These are phyloP conservation scores for Mustela nigripes DNA, from an alignment of 2,113 vertebrate genomes.

Conservation along the genomic window DNA sequence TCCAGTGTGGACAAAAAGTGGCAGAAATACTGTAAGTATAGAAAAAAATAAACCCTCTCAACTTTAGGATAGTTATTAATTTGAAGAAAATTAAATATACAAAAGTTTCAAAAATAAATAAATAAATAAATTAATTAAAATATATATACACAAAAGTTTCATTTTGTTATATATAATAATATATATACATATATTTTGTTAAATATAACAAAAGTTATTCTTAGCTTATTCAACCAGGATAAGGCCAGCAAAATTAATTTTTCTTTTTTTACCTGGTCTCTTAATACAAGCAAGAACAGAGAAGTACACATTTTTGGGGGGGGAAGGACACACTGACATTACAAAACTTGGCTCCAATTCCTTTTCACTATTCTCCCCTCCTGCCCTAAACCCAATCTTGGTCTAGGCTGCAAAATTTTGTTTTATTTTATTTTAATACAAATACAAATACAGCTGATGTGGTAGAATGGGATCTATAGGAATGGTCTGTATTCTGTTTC, in stretches of 20 bases:
- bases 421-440: not conserved
- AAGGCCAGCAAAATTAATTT: not conserved
- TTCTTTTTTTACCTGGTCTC: not conserved
- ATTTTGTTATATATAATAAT: no score
- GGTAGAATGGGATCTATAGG: no score
- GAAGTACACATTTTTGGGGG: rapidly evolving
- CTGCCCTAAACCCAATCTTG: not conserved
- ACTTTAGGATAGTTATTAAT: not conserved
- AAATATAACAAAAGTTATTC: not conserved
- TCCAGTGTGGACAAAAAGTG: not conserved
- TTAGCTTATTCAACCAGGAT: not conserved
- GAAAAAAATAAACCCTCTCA: not conserved
- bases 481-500: not conserved
- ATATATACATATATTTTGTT: no score
- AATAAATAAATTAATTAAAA: no score
- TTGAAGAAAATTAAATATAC: not conserved
- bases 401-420: not conserved
- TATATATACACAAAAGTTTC: not conserved
- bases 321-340: not conserved
- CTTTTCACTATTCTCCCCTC: not conserved
- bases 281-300: not conserved
- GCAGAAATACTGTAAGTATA: not conserved
- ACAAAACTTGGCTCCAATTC: not conserved
- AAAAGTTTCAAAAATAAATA: not conserved
- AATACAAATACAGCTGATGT: not conserved